phyloP scores from a whole-genome alignment of 2,113 vertebrate genomes.

The Amphiprion ocellaris region DNA sequence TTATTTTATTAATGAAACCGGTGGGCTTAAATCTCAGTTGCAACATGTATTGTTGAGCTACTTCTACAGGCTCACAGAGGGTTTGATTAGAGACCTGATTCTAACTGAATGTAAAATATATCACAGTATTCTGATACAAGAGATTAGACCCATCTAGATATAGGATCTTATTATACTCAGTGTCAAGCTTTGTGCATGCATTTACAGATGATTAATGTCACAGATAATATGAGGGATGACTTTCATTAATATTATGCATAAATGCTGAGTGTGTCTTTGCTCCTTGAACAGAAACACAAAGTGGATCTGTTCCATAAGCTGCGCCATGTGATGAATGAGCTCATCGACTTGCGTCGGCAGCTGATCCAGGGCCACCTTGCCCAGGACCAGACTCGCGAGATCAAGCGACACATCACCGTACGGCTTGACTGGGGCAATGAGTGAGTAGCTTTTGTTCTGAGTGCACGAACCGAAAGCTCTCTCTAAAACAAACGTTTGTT shows the following conservation, averaged over 20 bases:
- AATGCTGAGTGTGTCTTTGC: conserved; percentile 16
- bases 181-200: background rate
- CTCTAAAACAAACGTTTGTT: conserved; percentile 29
- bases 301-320: conserved; percentile 98
- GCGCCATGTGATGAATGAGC: conserved; percentile 97
- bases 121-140: background rate
- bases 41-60: conserved; percentile 7
- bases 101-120: conserved; percentile 16
- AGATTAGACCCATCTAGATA: background rate
- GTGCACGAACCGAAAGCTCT: background rate
- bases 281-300: conserved; percentile 90
- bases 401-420: conserved; percentile 96
- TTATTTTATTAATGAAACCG: conserved; percentile 30
- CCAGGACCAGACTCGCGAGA: conserved; percentile 96
- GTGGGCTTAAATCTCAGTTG: conserved; percentile 28
- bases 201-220: background rate
- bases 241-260: no score
- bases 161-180: background rate
- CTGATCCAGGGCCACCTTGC: conserved; percentile 95
- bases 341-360: conserved; percentile 96
- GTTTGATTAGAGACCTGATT: background rate
- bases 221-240: background rate
- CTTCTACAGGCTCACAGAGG: background rate
- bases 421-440: conserved; percentile 98
- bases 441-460: conserved; percentile 85